Conservation (phyloP, 2,888 invertebrate genomes). For the Crepidodera aurea region DNA sequence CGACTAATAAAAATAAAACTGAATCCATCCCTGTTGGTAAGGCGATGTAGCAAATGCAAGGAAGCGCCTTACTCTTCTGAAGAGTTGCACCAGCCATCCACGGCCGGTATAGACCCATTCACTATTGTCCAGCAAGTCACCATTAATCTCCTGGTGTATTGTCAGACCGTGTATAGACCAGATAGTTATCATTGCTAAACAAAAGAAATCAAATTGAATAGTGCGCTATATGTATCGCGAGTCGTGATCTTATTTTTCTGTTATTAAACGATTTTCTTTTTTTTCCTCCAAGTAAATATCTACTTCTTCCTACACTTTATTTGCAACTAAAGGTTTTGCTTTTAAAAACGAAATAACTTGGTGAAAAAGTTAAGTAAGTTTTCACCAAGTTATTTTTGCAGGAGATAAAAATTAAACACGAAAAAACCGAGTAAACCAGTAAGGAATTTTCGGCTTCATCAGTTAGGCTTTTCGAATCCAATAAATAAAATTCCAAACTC, state of each 20-base stretch:
- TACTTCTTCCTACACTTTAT: background rate
- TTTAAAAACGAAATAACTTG: too few relatives aligned
- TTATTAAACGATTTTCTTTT: constrained; percentile 26
- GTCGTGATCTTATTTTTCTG: constrained; percentile 44
- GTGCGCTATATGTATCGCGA: constrained; percentile 44
- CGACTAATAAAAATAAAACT: too few relatives aligned
- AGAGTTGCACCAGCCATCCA: constrained; percentile 6
- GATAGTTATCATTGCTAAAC: constrained; percentile 56
- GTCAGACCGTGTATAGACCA: constrained; percentile 51
- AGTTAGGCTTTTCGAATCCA: too few relatives aligned
- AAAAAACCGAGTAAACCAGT: too few relatives aligned
- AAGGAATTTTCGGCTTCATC: too few relatives aligned
- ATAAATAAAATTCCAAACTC: too few relatives aligned
- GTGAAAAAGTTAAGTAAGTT: too few relatives aligned
- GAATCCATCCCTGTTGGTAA: constrained; percentile 15
- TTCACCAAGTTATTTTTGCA: too few relatives aligned
- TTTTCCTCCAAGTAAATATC: background rate
- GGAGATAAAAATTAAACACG: too few relatives aligned
- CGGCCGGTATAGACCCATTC: constrained; percentile 44
- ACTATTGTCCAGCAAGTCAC: constrained; percentile 50
- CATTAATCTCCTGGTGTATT: constrained; percentile 52
- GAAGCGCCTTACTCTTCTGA: constrained; percentile 30
- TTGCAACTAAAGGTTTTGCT: too few relatives aligned
- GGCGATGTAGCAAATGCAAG: constrained; percentile 35
- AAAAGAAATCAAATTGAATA: constrained; percentile 57